Evolutionary conservation across 2,888 invertebrate species (phyloP).

Genomic region (Acronicta leporina): DNA sequence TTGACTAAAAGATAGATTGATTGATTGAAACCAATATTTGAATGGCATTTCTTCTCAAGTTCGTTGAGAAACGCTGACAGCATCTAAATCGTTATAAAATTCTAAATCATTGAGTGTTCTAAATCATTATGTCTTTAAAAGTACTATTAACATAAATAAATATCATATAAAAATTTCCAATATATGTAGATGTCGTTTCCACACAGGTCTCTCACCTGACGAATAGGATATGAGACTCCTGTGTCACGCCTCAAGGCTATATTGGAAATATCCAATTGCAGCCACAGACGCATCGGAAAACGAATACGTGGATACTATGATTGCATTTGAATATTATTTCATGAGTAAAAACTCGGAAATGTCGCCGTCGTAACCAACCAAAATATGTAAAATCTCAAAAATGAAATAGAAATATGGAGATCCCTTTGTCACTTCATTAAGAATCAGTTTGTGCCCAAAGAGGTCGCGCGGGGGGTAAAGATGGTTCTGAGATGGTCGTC

Average conservation of each 20-base stretch:
- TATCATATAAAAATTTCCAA: not conserved
- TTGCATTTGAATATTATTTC: conserved; percentile 72
- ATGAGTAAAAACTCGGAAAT: conserved; percentile 31
- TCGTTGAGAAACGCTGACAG: no score
- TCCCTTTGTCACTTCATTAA: no score
- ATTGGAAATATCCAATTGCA: conserved; percentile 74
- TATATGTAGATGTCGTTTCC: conserved; percentile 2
- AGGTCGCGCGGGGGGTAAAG: no score
- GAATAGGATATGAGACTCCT: conserved; percentile 68
- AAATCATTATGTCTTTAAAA: no score
- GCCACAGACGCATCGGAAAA: conserved; percentile 64
- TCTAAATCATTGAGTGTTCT: no score
- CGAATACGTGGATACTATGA: conserved; percentile 67
- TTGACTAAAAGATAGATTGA: no score
- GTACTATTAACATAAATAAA: not conserved
- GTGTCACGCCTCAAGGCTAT: conserved; percentile 65
- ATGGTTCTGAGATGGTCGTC: no score
- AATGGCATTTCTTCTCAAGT: no score
- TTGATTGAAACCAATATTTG: no score
- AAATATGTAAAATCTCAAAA: conserved; percentile 10
- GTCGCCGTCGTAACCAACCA: not conserved
- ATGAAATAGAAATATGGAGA: not conserved
- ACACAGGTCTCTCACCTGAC: conserved; percentile 43
- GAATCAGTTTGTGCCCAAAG: no score
- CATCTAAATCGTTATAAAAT: no score